Evolutionary conservation across 2,888 invertebrate species (phyloP), one percentile per base, ranked within the genome.

Genomic region (Pristionchus japonicus): DNA sequence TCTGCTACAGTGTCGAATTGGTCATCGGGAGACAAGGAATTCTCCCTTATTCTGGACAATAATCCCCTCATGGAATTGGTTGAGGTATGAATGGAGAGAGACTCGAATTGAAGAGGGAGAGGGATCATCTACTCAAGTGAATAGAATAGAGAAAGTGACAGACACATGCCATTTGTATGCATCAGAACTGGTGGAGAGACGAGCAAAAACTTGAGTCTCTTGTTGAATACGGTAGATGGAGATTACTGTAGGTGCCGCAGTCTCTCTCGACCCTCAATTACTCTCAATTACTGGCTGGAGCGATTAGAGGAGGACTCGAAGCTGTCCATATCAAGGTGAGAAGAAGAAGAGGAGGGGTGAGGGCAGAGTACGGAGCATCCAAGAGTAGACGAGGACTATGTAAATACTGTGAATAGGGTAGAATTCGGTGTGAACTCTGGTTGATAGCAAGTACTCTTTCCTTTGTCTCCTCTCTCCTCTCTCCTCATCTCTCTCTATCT

Each of bases 31-130:
- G 91, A 92, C 84, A 90, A 92, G n/a, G 99, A 99, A 95, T 99
- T 99, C 95, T 98, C 98, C 0, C 96, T 99, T 6, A 96, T 98
- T 17, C 96, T 99, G 95, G 99, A 99, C 94, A 89, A 90, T 80
- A 99, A 98, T 95, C 99, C 99, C 0, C 95, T 99, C 87, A 97
- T 97, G 4, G 99, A 99, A 95, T 97, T 98, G 96, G 98, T 99
- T 0, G 99, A 99, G 95, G 98, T 98, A 0, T 96, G 67, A 34
- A 67, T 67, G 23, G 67, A 52, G 52, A 52, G 52, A 90, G 94
- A 94, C 3, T 80, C 43, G n/a, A n/a, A 52, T 80, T 40, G 23
- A 49, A 82, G 31, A 82, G 57, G n/a, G 57, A 57, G 57, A 52
- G 52, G 52, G 57, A 57, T 49, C 27, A 37, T 34, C 34, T 34